These are phyloP conservation scores for Armadillidium nasatum DNA, from an alignment of 1,140 invertebrate genomes.

Conservation along the genomic window DNA sequence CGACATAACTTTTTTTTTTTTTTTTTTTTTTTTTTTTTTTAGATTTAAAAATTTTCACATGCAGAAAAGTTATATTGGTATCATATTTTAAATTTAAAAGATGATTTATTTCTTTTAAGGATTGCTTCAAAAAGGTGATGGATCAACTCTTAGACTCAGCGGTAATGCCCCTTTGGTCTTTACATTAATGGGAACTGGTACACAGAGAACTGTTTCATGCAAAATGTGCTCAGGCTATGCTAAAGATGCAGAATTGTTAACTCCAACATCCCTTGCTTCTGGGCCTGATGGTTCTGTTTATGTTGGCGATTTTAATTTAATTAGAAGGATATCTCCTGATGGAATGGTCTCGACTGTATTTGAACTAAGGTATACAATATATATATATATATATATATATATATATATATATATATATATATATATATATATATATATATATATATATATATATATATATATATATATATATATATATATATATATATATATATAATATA, in stretches of 20 bases:
- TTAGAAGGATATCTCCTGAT: constrained; percentile 84
- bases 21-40: no score
- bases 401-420: not conserved
- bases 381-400: not conserved
- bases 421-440: no score
- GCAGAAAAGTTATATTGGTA: no score
- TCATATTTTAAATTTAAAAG: no score
- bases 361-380: constrained; percentile 73
- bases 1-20: no score
- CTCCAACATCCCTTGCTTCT: constrained; percentile 85
- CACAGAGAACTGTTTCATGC: constrained; percentile 70
- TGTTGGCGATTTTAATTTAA: constrained; percentile 94
- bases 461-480: no score
- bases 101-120: constrained; percentile 19
- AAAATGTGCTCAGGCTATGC: constrained; percentile 60
- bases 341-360: constrained; percentile 87
- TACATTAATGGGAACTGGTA: constrained; percentile 91
- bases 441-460: no score
- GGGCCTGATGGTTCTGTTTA: constrained; percentile 94
- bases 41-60: no score
- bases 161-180: constrained; percentile 64
- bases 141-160: constrained; percentile 86
- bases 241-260: constrained; percentile 77
- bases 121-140: constrained; percentile 94
- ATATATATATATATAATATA: no score